Conservation (phyloP, 1,140 invertebrate genomes). For the Uloborus diversus region DNA sequence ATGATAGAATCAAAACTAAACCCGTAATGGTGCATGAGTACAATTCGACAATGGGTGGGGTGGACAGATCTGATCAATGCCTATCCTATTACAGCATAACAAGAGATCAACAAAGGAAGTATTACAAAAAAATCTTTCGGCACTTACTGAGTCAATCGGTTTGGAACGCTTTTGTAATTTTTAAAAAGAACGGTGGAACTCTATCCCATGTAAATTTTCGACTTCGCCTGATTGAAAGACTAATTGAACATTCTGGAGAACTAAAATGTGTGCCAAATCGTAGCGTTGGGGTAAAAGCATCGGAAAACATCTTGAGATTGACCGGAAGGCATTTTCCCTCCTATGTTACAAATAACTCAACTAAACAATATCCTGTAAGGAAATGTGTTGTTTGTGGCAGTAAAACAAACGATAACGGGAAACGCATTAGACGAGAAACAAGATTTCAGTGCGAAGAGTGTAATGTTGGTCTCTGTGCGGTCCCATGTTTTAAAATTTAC, state of each 20-base stretch:
- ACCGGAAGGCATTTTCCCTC: neutral
- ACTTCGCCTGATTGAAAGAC: neutral
- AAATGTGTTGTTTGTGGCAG: slow-evolving; percentile 3
- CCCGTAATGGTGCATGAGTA: neutral
- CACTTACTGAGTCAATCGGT: neutral
- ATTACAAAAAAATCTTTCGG: slow-evolving; percentile 1
- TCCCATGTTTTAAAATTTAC: slow-evolving; percentile 20
- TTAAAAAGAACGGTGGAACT: neutral
- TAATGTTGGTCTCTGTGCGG: neutral
- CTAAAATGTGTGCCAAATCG: neutral
- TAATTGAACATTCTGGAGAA: neutral
- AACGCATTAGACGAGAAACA: slow-evolving; percentile 8
- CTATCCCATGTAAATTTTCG: neutral
- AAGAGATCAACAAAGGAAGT: neutral
- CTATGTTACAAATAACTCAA: neutral
- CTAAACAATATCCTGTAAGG: neutral
- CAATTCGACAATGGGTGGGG: neutral
- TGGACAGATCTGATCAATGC: neutral
- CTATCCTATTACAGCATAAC: neutral
- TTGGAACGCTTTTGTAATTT: neutral
- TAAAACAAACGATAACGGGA: neutral
- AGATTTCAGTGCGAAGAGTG: neutral
- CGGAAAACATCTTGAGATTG: neutral
- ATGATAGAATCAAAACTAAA: neutral
- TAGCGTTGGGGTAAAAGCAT: neutral